Conservation (phyloP, 2,888 invertebrate genomes). For the Amblyjoppa fuscipennis region DNA sequence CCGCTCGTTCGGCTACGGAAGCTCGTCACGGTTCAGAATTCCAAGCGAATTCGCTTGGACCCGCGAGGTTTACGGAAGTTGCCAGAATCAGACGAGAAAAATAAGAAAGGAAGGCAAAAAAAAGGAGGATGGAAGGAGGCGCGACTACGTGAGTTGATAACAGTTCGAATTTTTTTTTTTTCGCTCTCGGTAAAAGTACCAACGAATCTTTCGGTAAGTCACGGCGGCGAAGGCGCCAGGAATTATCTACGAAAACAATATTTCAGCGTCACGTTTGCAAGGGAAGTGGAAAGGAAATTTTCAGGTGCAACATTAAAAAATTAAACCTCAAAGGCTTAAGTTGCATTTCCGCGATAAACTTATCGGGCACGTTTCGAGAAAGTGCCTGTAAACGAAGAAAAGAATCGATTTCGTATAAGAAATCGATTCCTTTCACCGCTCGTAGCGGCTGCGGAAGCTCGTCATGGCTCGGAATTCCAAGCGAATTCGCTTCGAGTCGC, state of each 20-base stretch:
- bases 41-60: conserved; percentile 9
- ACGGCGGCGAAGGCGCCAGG: not conserved
- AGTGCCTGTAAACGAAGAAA: not conserved
- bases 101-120: not conserved
- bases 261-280: conserved; percentile 4
- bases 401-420: not conserved
- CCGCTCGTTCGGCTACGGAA: too few relatives aligned
- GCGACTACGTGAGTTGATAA: conserved; percentile 35
- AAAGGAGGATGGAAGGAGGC: not conserved
- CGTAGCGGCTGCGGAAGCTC: not conserved
- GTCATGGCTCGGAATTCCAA: not conserved
- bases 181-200: not conserved
- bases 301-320: not conserved
- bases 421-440: not conserved
- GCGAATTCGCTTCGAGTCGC: conserved; percentile 18
- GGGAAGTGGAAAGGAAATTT: not conserved
- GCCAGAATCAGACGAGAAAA: not conserved
- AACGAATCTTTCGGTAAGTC: not conserved
- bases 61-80: conserved; percentile 19
- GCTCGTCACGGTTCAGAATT: too few relatives aligned
- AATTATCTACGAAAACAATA: conserved; percentile 20
- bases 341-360: not conserved
- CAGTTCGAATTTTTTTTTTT: conserved; percentile 14
- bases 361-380: not conserved
- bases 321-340: not conserved